Base-by-base conservation (phyloP, 1,140 invertebrate genomes). In the Ceratina japonica region DNA sequence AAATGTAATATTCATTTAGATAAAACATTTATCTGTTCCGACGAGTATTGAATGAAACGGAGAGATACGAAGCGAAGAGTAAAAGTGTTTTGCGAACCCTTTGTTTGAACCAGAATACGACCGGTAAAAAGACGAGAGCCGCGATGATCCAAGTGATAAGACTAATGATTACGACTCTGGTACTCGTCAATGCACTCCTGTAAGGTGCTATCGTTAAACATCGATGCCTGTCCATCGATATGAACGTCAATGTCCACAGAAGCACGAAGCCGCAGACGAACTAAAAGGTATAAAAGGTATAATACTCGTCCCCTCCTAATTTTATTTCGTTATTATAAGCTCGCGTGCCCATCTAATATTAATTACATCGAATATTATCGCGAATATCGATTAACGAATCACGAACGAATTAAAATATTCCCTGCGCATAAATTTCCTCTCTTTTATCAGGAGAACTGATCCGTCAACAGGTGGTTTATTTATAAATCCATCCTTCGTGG, bases 191-290 rank as follows among this genome's bases (percentile, higher is more conserved):
- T 52, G 92, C 91, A 22, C 93, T 94, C 71, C 93, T 92, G 81
- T 94, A 94, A 16, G 94, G 94, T 27, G 94, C 93, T 27, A 94
- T 91, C 3, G 93, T 93, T 63, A 95, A 92, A 85, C 94, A 95
- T 44, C 93, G 90, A 79, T 94, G 92, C 51, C 94, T 89, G 86
- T 94, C 94, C 87, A 94, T 93, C 62, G 93, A 94, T 87, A 95
- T 94, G 22, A 94, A 87, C 4, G 94, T 94, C 51, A 95, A 84
- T 3, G 94, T 94, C 94, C 94, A 95, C 12, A 95, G 90, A 5
- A 95, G 89, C 13, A 94, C 93, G 65, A 94, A 94, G 13, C 94
- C 94, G 77, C 94, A 94, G 0, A 94, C 94, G 71, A 94, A 94
- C 94, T 95, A 52, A n/a, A 65, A 54, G 27, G 12, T 31, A 44